Conservation (phyloP, 2,113 vertebrate genomes). For the Aspidoscelis tigris region DNA sequence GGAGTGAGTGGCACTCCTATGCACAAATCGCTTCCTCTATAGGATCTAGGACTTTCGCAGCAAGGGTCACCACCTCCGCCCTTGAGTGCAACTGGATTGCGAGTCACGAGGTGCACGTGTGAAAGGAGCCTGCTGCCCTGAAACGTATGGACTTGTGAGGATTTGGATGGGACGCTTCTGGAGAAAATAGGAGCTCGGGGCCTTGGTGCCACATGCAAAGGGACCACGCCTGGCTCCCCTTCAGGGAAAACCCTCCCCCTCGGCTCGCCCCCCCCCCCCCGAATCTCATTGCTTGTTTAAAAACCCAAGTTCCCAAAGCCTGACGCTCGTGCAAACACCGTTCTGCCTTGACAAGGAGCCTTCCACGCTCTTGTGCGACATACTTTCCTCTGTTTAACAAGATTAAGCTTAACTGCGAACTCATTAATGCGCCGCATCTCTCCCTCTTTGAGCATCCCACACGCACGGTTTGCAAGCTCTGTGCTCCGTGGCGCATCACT, state of each 20-base stretch:
- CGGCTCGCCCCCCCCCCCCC: not conserved
- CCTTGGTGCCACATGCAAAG: not conserved
- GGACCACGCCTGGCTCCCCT: not conserved
- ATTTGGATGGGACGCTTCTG: not conserved
- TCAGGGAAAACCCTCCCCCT: not conserved
- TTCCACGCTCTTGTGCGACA: not conserved
- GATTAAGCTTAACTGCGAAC: not conserved
- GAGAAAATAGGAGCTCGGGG: not conserved
- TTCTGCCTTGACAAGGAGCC: not conserved
- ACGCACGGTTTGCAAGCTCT: no score
- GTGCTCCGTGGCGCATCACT: no score
- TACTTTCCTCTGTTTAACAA: not conserved
- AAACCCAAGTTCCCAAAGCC: not conserved
- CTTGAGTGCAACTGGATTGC: slow-evolving; percentile 4
- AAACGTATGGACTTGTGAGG: not conserved
- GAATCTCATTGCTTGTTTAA: not conserved
- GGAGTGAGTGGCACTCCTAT: not conserved
- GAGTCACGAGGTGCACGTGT: slow-evolving; percentile 8
- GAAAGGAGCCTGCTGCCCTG: not conserved
- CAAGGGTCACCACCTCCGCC: not conserved
- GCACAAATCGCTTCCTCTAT: not conserved
- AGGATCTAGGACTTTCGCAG: not conserved
- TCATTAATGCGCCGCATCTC: not conserved
- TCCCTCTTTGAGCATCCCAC: not conserved
- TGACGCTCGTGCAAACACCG: not conserved